phyloP scores from a whole-genome alignment of 2,113 vertebrate genomes.

The Merops nubicus region DNA sequence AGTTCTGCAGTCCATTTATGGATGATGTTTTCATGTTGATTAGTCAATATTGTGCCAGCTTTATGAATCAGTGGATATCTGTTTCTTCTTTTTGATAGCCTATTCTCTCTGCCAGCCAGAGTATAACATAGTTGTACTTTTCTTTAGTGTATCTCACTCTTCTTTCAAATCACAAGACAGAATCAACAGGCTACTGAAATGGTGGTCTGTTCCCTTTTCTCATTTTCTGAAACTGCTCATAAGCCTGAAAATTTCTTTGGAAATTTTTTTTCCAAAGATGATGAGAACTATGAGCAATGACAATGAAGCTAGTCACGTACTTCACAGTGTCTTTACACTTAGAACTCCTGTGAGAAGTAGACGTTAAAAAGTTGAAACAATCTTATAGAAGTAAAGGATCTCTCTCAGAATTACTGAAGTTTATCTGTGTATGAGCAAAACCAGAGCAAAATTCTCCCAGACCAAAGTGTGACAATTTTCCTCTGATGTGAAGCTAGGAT shows the following conservation, averaged over 20 bases:
- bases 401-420: background rate
- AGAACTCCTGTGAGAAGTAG: background rate
- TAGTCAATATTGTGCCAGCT: background rate
- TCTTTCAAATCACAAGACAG: background rate
- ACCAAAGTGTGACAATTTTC: background rate
- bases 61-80: background rate
- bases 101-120: background rate
- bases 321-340: background rate
- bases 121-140: background rate
- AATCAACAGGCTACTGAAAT: background rate
- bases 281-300: background rate
- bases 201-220: background rate
- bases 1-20: background rate
- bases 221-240: background rate
- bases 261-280: background rate
- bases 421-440: background rate
- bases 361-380: background rate
- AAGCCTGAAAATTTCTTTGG: too few species aligned
- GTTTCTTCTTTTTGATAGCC: background rate
- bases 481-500: background rate
- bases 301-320: background rate
- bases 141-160: fast-evolving
- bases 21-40: background rate
- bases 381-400: background rate
- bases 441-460: background rate